These are phyloP conservation scores for Montipora capitata DNA, from an alignment of 92 coral and sea anemone species.

Conservation along the genomic window DNA sequence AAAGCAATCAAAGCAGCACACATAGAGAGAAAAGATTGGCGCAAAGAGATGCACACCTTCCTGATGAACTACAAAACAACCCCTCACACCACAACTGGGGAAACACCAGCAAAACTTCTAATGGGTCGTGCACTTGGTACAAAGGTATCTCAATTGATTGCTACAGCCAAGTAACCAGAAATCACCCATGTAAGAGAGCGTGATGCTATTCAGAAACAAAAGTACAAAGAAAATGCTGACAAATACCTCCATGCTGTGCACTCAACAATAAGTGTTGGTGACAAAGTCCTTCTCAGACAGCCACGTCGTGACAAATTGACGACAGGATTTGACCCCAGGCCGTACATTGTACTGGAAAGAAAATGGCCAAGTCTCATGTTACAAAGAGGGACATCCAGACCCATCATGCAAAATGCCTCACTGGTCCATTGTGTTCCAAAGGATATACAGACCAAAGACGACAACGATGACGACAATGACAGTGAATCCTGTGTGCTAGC, in stretches of 20 bases:
- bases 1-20: neutral
- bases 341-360: neutral
- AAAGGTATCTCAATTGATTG: neutral
- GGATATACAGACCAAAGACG: neutral
- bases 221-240: neutral
- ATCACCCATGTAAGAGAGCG: neutral
- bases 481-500: neutral
- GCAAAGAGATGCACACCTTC: conserved; percentile 29
- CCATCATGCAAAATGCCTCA: neutral
- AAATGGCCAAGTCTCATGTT: neutral
- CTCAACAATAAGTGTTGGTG: neutral
- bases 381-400: neutral
- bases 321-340: neutral
- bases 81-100: conserved; percentile 45
- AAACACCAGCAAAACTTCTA: conserved; percentile 46
- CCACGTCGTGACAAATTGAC: neutral
- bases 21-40: neutral
- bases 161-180: neutral
- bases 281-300: neutral
- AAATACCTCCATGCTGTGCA: neutral
- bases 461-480: neutral
- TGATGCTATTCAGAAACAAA: neutral
- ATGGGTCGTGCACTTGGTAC: conserved; percentile 33
- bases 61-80: conserved; percentile 58
- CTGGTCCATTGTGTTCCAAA: neutral